Conservation (phyloP, 1,140 invertebrate species). For the Lerema accius region DNA sequence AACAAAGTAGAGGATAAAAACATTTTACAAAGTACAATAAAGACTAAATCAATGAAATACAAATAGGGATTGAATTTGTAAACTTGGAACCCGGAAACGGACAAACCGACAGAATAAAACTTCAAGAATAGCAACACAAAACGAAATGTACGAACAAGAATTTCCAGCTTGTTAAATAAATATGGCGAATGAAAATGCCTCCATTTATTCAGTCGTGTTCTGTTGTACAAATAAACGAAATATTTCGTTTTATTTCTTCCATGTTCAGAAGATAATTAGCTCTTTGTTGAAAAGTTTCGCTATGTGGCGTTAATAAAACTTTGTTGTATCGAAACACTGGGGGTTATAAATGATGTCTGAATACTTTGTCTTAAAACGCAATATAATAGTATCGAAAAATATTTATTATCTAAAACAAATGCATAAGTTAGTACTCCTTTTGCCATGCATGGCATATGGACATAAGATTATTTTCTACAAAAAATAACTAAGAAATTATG, state of each 20-base stretch:
- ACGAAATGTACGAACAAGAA: constrained; percentile 23
- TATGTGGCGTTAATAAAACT: background rate
- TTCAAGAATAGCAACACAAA: constrained; percentile 29
- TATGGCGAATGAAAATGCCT: constrained; percentile 18
- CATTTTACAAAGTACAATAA: background rate
- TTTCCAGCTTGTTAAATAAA: constrained; percentile 32
- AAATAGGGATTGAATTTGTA: background rate
- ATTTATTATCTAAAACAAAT: too few species aligned
- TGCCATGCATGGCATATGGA: too few species aligned
- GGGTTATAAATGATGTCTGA: background rate
- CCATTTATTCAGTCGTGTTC: constrained; percentile 10
- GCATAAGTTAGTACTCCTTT: too few species aligned
- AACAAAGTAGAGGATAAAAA: background rate
- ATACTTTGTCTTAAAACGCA: too few species aligned
- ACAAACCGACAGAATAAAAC: constrained; percentile 22
- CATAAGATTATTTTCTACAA: too few species aligned
- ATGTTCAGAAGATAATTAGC: constrained; percentile 17
- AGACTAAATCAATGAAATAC: background rate
- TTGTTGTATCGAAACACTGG: background rate
- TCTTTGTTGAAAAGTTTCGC: constrained; percentile 8
- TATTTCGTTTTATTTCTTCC: constrained; percentile 20
- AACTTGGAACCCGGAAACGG: constrained; percentile 7
- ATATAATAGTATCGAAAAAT: too few species aligned
- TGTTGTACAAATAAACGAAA: constrained; percentile 12
- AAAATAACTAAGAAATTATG: too few species aligned